phyloP scores from a whole-genome alignment of 2,888 invertebrate genomes.

The Dascillus cervinus region DNA sequence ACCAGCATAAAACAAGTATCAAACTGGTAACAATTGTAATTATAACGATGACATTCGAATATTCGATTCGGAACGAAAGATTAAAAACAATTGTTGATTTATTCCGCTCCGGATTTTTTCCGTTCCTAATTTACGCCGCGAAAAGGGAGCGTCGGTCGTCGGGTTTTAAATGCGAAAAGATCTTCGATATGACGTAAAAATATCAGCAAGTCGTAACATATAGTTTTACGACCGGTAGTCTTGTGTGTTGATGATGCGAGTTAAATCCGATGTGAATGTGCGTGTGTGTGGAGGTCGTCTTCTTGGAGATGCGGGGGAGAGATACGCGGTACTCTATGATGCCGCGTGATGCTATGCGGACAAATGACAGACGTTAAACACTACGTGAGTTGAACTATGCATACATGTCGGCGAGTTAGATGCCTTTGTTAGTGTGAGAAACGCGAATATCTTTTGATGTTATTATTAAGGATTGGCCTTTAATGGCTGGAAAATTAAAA shows the following conservation, averaged over 20 bases:
- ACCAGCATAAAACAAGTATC: too few relatives aligned
- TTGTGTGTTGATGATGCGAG: too few relatives aligned
- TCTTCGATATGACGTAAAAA: too few relatives aligned
- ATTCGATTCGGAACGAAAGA: slow-evolving; percentile 13
- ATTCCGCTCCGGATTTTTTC: too few relatives aligned
- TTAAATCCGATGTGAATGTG: slow-evolving; percentile 27
- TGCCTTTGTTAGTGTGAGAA: slow-evolving; percentile 37
- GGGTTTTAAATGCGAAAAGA: too few relatives aligned
- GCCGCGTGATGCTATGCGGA: slow-evolving; percentile 39
- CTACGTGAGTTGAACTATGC: slow-evolving; percentile 41
- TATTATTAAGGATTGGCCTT: slow-evolving; percentile 18
- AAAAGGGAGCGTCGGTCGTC: too few relatives aligned
- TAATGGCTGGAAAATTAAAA: too few relatives aligned
- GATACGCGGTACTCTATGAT: slow-evolving; percentile 36
- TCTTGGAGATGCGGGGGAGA: slow-evolving; percentile 35
- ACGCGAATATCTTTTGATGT: slow-evolving; percentile 19
- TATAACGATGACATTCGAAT: slow-evolving; percentile 29
- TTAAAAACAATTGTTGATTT: slow-evolving; percentile 14
- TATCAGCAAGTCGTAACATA: too few relatives aligned
- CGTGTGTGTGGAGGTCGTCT: slow-evolving; percentile 26
- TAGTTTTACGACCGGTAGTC: too few relatives aligned
- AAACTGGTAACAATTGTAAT: slow-evolving; percentile 27
- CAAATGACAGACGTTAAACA: slow-evolving; percentile 38
- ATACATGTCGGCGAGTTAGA: slow-evolving; percentile 29
- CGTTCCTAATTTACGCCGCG: too few relatives aligned